Conservation (phyloP, 1,140 invertebrate genomes). For the Ostrea denselamellosa region DNA sequence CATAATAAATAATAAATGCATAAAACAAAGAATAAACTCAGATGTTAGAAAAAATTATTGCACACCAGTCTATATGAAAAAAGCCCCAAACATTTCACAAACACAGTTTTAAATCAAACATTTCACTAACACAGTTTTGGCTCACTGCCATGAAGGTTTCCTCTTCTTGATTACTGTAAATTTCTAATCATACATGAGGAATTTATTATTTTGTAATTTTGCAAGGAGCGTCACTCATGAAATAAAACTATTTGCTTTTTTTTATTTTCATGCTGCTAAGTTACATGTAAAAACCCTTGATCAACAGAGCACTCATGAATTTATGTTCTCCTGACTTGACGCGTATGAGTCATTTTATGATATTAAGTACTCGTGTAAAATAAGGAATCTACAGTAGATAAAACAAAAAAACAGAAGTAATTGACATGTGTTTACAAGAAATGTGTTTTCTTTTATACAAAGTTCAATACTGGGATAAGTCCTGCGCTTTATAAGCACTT, state of each 20-base stretch:
- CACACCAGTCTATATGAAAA: not conserved
- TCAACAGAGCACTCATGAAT: too few relatives aligned
- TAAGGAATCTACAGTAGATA: not conserved
- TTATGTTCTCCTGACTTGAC: too few relatives aligned
- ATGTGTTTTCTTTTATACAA: not conserved
- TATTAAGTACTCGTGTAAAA: too few relatives aligned
- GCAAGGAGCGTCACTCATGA: too few relatives aligned
- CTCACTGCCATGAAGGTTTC: not conserved
- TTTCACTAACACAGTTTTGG: not conserved
- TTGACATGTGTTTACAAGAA: not conserved
- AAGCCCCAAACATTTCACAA: too few relatives aligned
- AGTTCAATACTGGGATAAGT: not conserved
- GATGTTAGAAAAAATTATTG: not conserved
- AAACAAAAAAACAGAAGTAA: not conserved
- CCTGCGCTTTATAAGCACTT: conserved; percentile 7
- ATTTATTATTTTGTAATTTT: too few relatives aligned
- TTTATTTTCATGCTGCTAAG: too few relatives aligned
- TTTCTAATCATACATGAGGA: too few relatives aligned
- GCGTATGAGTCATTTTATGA: too few relatives aligned
- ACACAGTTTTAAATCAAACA: not conserved
- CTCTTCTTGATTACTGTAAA: not conserved
- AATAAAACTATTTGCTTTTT: too few relatives aligned
- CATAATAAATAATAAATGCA: not conserved
- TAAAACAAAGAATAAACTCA: not conserved
- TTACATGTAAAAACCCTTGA: too few relatives aligned